These are phyloP conservation scores for Tapirus indicus DNA, from an alignment of 2,797 vertebrate species.

Conservation along the genomic window DNA sequence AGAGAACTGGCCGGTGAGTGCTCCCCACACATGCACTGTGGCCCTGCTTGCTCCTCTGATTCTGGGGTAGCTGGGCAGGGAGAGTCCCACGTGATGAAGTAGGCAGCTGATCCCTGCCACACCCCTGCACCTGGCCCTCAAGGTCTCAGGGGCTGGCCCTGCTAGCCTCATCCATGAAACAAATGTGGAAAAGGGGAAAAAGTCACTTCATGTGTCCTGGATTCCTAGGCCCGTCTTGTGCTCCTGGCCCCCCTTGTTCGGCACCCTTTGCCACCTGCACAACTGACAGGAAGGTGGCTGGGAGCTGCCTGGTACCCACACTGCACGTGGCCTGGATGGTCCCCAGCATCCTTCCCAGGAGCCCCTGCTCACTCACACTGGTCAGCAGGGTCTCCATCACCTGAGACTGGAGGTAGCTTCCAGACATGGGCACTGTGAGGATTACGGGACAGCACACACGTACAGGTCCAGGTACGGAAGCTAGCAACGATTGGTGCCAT, in stretches of 20 bases:
- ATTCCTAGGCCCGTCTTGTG: not conserved
- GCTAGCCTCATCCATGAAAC: not conserved
- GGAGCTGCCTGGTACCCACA: no score
- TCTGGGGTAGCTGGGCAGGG: not conserved
- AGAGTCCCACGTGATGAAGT: not conserved
- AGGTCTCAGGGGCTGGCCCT: not conserved
- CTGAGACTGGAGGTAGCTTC: rapidly evolving
- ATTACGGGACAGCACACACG: not conserved
- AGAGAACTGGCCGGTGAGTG: not conserved
- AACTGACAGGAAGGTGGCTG: not conserved
- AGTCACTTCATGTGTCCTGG: not conserved
- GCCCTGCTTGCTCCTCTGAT: not conserved
- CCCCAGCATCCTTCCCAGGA: not conserved
- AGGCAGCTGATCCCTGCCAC: not conserved
- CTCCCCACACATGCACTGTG: not conserved
- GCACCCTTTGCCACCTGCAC: not conserved
- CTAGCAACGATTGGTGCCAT: not conserved
- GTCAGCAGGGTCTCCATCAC: not conserved
- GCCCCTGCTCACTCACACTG: not conserved
- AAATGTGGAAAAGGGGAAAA: not conserved
- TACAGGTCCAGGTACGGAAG: not conserved
- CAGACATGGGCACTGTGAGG: not conserved
- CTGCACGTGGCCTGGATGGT: not conserved
- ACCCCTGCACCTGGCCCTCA: not conserved
- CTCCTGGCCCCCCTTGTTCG: not conserved